Percentiles rank a stretch among this genome's conserved stretches.
phyloP scores from a whole-genome alignment of 2,113 vertebrate species.

The Haplochromis burtoni region DNA sequence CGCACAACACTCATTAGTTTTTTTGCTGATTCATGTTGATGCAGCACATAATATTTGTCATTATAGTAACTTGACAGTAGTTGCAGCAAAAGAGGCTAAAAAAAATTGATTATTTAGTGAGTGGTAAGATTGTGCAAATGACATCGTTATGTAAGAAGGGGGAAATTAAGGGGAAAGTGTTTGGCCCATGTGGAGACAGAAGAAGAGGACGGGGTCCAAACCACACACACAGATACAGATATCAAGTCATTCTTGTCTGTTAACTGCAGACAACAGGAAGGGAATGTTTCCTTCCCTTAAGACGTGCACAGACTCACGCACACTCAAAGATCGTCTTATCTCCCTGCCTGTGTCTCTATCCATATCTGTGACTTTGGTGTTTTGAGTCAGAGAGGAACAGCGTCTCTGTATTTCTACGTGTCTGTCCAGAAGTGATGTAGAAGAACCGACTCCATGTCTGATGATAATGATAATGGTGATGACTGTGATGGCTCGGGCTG shows the following conservation, averaged over 20 bases:
- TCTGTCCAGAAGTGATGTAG: background rate
- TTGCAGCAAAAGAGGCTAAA: background rate
- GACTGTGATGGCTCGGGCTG: slow-evolving; percentile 23
- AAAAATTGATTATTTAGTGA: background rate
- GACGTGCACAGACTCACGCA: slow-evolving; percentile 5
- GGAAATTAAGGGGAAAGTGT: background rate
- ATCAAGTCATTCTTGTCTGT: slow-evolving; percentile 14
- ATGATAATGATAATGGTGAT: slow-evolving; percentile 50
- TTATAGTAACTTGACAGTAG: background rate
- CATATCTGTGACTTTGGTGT: slow-evolving; percentile 27
- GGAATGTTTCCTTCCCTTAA: slow-evolving; percentile 23
- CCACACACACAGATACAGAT: background rate
- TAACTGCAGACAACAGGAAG: slow-evolving; percentile 18
- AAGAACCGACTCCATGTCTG: slow-evolving; percentile 30
- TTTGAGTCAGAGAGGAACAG: slow-evolving; percentile 22
- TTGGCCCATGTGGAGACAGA: background rate
- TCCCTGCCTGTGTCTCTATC: background rate
- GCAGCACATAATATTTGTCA: background rate
- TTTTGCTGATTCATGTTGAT: slow-evolving; percentile 12
- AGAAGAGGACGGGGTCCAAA: slow-evolving; percentile 1
- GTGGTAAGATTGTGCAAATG: background rate
- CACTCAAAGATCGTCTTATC: slow-evolving; percentile 42
- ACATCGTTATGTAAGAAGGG: slow-evolving; percentile 21
- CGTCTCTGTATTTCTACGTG: slow-evolving; percentile 6
- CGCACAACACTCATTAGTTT: background rate